These are phyloP conservation scores for Aphelenchoides bicaudatus DNA, from an alignment of 2,888 invertebrate genomes.

Conservation along the genomic window DNA sequence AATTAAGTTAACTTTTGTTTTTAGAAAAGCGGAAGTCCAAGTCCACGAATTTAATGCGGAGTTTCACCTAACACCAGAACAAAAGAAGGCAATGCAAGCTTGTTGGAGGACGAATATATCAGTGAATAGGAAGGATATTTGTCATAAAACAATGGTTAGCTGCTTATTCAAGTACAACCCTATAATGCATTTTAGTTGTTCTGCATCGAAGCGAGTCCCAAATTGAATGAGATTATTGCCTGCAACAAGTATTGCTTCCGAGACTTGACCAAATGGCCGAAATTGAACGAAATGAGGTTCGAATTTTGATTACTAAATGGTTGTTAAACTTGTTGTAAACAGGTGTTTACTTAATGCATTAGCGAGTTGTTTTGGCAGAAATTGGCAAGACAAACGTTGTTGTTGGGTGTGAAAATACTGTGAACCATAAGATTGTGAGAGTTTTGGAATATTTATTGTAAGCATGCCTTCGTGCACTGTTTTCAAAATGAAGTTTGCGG, in stretches of 20 bases:
- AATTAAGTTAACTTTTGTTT: background rate
- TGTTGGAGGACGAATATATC: slow-evolving; percentile 28
- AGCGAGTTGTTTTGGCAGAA: too few relatives aligned
- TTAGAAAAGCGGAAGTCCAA: slow-evolving; percentile 3
- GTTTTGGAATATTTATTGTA: too few relatives aligned
- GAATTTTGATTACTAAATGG: background rate
- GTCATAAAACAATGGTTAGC: slow-evolving; percentile 46
- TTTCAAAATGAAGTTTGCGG: too few relatives aligned
- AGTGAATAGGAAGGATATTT: slow-evolving; percentile 27
- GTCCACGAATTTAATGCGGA: background rate
- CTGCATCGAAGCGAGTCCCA: slow-evolving; percentile 43
- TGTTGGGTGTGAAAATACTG: too few relatives aligned
- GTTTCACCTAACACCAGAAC: slow-evolving; percentile 7
- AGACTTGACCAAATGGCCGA: slow-evolving; percentile 48
- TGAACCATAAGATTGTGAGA: too few relatives aligned
- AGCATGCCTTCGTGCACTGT: too few relatives aligned
- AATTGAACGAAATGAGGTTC: slow-evolving; percentile 42
- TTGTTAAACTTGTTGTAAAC: background rate
- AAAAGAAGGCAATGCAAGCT: slow-evolving; percentile 13
- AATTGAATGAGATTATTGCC: slow-evolving; percentile 48
- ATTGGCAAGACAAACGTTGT: too few relatives aligned
- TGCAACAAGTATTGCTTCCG: slow-evolving; percentile 43
- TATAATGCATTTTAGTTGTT: too few relatives aligned
- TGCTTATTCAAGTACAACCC: too few relatives aligned
- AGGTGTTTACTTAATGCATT: too few relatives aligned